phyloP scores from a whole-genome alignment of 2,888 invertebrate species.

The Cryptus viduatorius region DNA sequence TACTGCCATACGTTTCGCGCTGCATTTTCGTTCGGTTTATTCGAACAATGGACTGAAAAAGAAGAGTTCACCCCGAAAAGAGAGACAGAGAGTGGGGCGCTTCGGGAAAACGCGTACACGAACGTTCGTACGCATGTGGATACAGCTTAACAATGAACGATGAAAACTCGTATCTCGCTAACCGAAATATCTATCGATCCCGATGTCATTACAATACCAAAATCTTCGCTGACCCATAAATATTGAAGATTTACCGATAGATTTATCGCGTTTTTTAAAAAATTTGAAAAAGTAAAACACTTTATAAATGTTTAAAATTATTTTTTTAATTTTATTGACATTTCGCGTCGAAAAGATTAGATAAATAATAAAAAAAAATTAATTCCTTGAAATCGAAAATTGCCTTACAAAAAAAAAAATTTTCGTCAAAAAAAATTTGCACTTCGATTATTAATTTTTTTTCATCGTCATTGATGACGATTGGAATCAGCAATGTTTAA shows the following conservation, averaged over 20 bases:
- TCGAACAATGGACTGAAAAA: conserved; percentile 26
- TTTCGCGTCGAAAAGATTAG: no score
- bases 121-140: background rate
- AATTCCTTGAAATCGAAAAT: no score
- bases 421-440: no score
- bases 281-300: no score
- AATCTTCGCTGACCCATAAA: background rate
- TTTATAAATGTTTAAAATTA: no score
- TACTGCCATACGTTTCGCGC: conserved; percentile 18
- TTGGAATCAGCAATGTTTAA: no score
- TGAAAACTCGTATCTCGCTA: background rate
- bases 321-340: no score
- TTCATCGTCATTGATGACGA: no score
- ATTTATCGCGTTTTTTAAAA: background rate
- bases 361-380: no score
- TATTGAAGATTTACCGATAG: background rate
- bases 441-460: no score
- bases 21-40: conserved; percentile 12
- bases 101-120: background rate
- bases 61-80: background rate
- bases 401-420: no score
- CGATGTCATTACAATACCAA: background rate
- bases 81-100: background rate
- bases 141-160: conserved; percentile 6
- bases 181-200: conserved; percentile 5